Conservation (phyloP, 2,797 vertebrate genomes). For the Yasuhikotakia modesta region DNA sequence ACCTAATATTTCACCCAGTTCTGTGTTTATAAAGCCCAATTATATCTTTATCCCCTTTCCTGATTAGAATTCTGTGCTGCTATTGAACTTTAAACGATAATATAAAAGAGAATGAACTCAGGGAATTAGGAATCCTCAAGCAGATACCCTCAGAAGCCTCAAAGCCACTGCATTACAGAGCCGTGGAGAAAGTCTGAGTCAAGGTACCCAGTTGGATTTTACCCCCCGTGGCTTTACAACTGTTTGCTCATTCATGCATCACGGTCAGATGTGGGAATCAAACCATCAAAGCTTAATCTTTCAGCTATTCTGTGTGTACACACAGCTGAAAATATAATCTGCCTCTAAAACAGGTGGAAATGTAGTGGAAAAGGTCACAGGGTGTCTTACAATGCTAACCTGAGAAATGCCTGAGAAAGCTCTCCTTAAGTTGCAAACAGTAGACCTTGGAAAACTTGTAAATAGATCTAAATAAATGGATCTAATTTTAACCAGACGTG, state of each 20-base stretch:
- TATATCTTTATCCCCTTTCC: neutral
- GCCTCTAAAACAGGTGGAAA: slow-evolving; percentile 1
- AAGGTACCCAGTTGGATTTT: neutral
- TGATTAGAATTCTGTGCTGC: slow-evolving; percentile 10
- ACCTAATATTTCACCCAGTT: neutral
- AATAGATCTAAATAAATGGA: neutral
- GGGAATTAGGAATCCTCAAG: neutral
- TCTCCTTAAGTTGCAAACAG: neutral
- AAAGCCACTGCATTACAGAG: slow-evolving; percentile 6
- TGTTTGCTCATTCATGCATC: slow-evolving; percentile 23
- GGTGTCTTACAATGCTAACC: neutral
- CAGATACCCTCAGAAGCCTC: neutral
- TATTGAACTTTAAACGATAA: slow-evolving; percentile 19
- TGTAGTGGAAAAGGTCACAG: neutral
- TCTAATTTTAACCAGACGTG: neutral
- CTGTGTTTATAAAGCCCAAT: neutral
- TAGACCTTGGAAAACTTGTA: neutral
- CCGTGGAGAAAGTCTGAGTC: neutral
- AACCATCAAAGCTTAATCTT: slow-evolving; percentile 18
- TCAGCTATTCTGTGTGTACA: neutral
- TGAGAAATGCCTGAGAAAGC: slow-evolving; percentile 10
- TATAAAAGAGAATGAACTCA: slow-evolving; percentile 8
- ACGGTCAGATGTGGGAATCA: slow-evolving; percentile 6
- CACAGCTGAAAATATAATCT: slow-evolving; percentile 23
- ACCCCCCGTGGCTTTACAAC: neutral